These are phyloP conservation scores for Drosophila borborema DNA, from an alignment of 2,888 invertebrate genomes.

Conservation along the genomic window DNA sequence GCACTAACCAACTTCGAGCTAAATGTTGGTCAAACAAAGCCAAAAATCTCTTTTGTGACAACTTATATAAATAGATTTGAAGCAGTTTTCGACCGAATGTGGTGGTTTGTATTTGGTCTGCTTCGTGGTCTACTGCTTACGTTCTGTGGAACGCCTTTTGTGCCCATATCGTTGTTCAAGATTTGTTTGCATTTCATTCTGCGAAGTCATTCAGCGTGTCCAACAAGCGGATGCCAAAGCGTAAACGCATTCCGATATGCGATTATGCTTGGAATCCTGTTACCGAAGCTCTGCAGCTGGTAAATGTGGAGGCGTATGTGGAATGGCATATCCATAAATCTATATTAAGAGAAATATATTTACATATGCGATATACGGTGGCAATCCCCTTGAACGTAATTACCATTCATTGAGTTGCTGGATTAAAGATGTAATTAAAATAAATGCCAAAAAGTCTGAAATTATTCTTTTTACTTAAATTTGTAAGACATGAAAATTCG, in stretches of 20 bases:
- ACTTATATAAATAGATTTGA: neutral
- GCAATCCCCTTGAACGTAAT: neutral
- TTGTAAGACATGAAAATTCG: neutral
- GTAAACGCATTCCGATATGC: constrained; percentile 47
- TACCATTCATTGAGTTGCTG: neutral
- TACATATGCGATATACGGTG: neutral
- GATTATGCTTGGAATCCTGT: constrained; percentile 31
- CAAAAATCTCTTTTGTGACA: neutral
- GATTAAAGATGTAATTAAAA: neutral
- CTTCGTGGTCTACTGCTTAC: constrained; percentile 1
- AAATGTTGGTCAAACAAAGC: neutral
- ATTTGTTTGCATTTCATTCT: constrained; percentile 47
- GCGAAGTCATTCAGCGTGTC: constrained; percentile 18
- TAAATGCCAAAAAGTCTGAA: neutral
- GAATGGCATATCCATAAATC: neutral
- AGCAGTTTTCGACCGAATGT: neutral
- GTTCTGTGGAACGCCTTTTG: constrained; percentile 13
- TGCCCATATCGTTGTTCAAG: constrained; percentile 10
- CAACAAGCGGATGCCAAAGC: constrained; percentile 38
- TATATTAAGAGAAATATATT: neutral
- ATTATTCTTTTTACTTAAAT: neutral
- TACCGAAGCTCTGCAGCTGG: constrained; percentile 11
- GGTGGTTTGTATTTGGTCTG: constrained; percentile 5
- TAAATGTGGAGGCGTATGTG: neutral
- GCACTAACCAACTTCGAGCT: neutral